Conservation (phyloP, 2,113 vertebrate species). For the Melanostigma gelatinosum region DNA sequence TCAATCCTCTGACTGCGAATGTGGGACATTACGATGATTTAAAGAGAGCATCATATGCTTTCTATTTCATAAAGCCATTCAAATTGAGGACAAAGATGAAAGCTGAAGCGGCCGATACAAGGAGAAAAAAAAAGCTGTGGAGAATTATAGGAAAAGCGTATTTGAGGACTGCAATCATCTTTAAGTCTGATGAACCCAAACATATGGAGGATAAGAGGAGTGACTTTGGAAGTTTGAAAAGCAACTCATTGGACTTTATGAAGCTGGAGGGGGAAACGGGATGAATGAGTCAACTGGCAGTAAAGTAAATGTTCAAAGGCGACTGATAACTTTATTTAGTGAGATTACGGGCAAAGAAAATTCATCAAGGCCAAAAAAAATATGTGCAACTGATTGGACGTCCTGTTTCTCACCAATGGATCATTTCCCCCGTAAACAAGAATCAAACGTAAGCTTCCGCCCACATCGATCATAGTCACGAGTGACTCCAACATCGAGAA, state of each 20-base stretch:
- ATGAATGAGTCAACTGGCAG: conserved; percentile 56
- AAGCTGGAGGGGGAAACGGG: conserved; percentile 28
- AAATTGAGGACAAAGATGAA: conserved; percentile 70
- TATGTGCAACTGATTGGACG: conserved; percentile 54
- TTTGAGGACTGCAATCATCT: conserved; percentile 41
- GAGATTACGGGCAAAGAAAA: conserved; percentile 35
- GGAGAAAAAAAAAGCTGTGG: conserved; percentile 13
- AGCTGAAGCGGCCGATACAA: conserved; percentile 38
- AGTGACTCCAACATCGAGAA: conserved; percentile 42
- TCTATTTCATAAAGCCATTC: conserved; percentile 78
- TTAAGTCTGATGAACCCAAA: conserved; percentile 53
- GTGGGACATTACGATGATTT: conserved; percentile 55
- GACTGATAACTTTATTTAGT: conserved; percentile 56
- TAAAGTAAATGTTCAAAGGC: conserved; percentile 50
- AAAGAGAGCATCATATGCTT: conserved; percentile 78
- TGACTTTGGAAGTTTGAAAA: conserved; percentile 33
- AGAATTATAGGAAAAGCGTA: conserved; percentile 33
- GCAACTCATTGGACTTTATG: conserved; percentile 3
- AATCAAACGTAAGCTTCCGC: conserved; percentile 44
- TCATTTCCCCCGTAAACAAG: conserved; percentile 71
- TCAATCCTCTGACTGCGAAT: conserved; percentile 42
- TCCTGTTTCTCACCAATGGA: conserved; percentile 63
- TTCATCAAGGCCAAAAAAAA: conserved; percentile 39
- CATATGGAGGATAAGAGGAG: conserved; percentile 23
- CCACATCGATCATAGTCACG: conserved; percentile 24